Percentiles rank a stretch among this genome's conserved stretches.
These are phyloP conservation scores for Epinotia ramella DNA, from an alignment of 2,888 invertebrate species.

Conservation along the genomic window DNA sequence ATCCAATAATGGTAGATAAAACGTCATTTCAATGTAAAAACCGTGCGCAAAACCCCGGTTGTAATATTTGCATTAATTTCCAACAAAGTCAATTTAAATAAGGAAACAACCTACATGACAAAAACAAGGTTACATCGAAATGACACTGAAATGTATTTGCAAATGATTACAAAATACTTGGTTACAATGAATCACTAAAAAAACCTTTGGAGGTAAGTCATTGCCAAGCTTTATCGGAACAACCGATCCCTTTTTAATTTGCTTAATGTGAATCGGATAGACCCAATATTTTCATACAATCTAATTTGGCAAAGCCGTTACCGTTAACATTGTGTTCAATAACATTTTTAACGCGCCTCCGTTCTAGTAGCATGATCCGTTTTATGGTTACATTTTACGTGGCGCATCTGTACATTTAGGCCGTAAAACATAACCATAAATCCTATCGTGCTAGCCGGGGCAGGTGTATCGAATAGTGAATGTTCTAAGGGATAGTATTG, in stretches of 20 bases:
- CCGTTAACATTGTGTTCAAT: too few relatives aligned
- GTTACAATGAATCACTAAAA: neutral
- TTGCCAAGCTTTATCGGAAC: neutral
- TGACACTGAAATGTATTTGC: slow-evolving; percentile 14
- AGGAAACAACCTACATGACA: slow-evolving; percentile 15
- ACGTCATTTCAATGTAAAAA: too few relatives aligned
- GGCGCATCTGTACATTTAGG: too few relatives aligned
- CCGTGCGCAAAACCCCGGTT: neutral
- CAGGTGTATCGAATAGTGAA: too few relatives aligned
- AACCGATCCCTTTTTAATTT: neutral
- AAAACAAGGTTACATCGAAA: slow-evolving; percentile 5
- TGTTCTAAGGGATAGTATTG: too few relatives aligned
- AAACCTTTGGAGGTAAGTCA: slow-evolving; percentile 9
- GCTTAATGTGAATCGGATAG: neutral
- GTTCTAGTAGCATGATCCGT: too few relatives aligned
- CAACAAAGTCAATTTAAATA: slow-evolving; percentile 5
- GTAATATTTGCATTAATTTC: neutral
- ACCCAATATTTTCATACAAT: neutral
- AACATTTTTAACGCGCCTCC: too few relatives aligned
- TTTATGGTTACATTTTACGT: too few relatives aligned
- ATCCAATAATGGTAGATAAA: too few relatives aligned
- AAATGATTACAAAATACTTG: slow-evolving; percentile 39
- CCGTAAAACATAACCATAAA: too few relatives aligned
- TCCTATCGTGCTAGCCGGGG: too few relatives aligned
- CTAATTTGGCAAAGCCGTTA: too few relatives aligned